Percentiles rank a stretch among this genome's conserved stretches.
These are phyloP conservation scores for Netelia virgata DNA, from an alignment of 2,888 invertebrate species.

Conservation along the genomic window DNA sequence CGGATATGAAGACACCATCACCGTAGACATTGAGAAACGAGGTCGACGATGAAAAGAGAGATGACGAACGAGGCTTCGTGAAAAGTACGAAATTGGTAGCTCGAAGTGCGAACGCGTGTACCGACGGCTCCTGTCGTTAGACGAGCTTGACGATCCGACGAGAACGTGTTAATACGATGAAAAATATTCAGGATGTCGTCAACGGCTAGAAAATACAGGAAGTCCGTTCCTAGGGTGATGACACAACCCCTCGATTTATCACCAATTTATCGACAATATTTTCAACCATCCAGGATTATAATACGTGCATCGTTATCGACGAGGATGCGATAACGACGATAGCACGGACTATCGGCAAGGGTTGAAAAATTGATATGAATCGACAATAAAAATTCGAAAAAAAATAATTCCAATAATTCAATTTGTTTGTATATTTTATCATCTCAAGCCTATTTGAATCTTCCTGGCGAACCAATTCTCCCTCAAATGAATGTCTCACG, in stretches of 20 bases:
- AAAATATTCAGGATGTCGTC: neutral
- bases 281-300: too few relatives aligned
- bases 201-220: too few relatives aligned
- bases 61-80: conserved; percentile 10
- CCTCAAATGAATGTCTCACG: too few relatives aligned
- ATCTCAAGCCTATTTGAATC: too few relatives aligned
- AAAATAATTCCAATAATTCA: neutral
- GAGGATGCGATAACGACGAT: too few relatives aligned
- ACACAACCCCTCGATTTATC: too few relatives aligned
- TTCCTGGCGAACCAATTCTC: too few relatives aligned
- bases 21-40: conserved; percentile 6
- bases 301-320: too few relatives aligned
- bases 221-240: too few relatives aligned
- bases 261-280: too few relatives aligned
- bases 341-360: too few relatives aligned
- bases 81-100: conserved; percentile 34
- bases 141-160: neutral
- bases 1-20: conserved; percentile 45
- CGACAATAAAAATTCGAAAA: neutral
- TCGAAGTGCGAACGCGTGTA: conserved; percentile 37
- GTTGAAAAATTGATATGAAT: neutral
- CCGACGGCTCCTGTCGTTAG: neutral
- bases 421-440: too few relatives aligned
- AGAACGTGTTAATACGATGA: neutral
- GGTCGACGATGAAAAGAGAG: conserved; percentile 38